phyloP scores from a whole-genome alignment of 2,888 invertebrate species.

The Omphaloscelis lunosa region DNA sequence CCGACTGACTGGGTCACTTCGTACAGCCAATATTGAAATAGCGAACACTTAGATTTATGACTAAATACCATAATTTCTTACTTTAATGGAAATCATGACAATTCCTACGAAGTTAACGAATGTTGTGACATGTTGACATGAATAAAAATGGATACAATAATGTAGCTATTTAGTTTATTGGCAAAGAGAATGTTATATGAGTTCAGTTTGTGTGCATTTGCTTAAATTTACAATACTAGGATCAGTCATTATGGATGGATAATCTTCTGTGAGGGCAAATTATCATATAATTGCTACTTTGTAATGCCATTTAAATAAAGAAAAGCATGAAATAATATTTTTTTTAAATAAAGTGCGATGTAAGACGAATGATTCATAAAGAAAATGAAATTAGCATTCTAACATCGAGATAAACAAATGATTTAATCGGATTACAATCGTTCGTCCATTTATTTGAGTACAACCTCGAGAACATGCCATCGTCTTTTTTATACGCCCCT shows the following conservation, averaged over 20 bases:
- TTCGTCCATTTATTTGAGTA: conserved; percentile 15
- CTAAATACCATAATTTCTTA: conserved; percentile 26
- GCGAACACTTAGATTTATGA: conserved; percentile 45
- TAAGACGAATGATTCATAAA: background rate
- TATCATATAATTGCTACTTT: background rate
- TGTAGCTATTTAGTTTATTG: background rate
- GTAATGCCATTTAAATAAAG: background rate
- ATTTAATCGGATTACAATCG: conserved; percentile 27
- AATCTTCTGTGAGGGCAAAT: background rate
- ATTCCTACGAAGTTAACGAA: background rate
- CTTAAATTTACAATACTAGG: background rate
- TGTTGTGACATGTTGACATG: background rate
- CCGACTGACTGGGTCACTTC: conserved; percentile 39
- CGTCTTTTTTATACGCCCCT: background rate
- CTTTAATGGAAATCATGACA: conserved; percentile 14
- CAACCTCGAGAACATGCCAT: background rate
- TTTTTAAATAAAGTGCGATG: background rate
- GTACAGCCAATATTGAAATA: conserved; percentile 54
- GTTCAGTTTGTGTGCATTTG: background rate
- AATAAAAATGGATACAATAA: background rate
- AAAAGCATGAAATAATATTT: background rate
- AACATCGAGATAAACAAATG: background rate
- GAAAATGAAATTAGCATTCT: background rate
- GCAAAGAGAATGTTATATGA: background rate
- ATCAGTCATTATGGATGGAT: background rate